phyloP scores from a whole-genome alignment of 2,113 vertebrate species.

The Notarius lentiginosus region DNA sequence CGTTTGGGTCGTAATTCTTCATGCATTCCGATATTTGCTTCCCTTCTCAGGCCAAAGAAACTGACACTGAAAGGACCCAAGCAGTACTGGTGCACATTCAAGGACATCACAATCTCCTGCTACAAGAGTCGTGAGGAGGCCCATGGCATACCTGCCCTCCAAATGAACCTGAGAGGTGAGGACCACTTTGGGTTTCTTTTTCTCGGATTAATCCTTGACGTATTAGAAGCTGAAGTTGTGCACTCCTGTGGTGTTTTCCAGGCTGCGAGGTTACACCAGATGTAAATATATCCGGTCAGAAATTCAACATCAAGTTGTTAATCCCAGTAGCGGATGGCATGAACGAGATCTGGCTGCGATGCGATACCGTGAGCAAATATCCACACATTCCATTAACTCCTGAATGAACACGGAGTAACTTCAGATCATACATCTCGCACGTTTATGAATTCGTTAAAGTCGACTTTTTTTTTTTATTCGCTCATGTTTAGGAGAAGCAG shows the following conservation, averaged over 20 bases:
- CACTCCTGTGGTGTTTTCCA: constrained; percentile 55
- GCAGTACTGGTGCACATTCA: constrained; percentile 99
- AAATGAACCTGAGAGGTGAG: constrained; percentile 96
- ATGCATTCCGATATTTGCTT: background rate
- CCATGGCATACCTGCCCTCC: constrained; percentile 87
- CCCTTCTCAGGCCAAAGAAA: constrained; percentile 88
- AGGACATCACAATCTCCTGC: constrained; percentile 98
- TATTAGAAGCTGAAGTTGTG: background rate
- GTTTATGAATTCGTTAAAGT: background rate
- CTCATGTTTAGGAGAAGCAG: constrained; percentile 84
- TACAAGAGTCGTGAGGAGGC: constrained; percentile 98
- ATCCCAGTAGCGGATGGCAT: constrained; percentile 97
- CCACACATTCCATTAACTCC: background rate
- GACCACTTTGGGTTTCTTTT: background rate
- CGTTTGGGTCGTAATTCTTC: background rate
- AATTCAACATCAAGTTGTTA: constrained; percentile 98
- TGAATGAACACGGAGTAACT: background rate
- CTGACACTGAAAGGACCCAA: constrained; percentile 98
- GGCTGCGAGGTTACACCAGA: constrained; percentile 98
- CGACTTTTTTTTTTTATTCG: background rate
- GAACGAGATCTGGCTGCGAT: constrained; percentile 99
- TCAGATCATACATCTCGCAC: too few relatives aligned
- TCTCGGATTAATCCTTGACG: background rate
- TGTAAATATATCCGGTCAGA: constrained; percentile 98
- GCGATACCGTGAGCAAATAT: constrained; percentile 83